These are phyloP conservation scores for Drosophila antonietae DNA, from an alignment of 2,888 invertebrate genomes.

Conservation along the genomic window DNA sequence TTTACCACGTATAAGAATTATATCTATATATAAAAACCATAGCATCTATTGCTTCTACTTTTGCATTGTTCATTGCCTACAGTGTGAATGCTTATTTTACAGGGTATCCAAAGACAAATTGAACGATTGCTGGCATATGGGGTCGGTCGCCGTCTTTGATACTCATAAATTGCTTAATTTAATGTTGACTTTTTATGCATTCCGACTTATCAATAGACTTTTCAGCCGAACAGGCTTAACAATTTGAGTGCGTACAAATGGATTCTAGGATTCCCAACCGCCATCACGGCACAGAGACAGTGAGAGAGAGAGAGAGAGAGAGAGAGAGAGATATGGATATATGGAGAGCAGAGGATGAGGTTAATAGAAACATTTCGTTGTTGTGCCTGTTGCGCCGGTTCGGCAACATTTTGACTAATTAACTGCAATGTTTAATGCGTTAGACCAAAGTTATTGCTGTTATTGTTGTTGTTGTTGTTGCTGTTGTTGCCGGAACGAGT, in stretches of 20 bases:
- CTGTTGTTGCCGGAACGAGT: constrained; percentile 31
- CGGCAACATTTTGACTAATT: constrained; percentile 77
- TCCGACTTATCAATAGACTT: constrained; percentile 15
- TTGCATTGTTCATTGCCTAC: background rate
- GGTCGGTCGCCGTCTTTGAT: constrained; percentile 2
- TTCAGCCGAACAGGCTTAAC: constrained; percentile 16
- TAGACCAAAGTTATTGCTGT: constrained; percentile 16
- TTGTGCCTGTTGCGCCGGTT: constrained; percentile 66
- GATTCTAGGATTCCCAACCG: constrained; percentile 16
- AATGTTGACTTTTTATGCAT: constrained; percentile 13
- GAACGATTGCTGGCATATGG: constrained; percentile 6
- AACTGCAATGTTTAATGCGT: constrained; percentile 69
- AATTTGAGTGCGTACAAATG: constrained; percentile 51
- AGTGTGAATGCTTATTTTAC: background rate
- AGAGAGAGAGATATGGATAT: background rate
- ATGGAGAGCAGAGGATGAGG: constrained; percentile 13
- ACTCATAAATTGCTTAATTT: constrained; percentile 40
- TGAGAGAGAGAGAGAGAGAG: too few relatives aligned
- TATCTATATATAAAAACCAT: background rate
- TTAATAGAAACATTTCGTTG: constrained; percentile 67
- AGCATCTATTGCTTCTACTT: background rate
- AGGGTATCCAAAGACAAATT: constrained; percentile 7
- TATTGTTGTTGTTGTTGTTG: constrained; percentile 9
- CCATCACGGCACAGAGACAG: background rate
- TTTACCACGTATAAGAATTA: too few relatives aligned